Base-by-base conservation (phyloP, 1,140 invertebrate species). In the Papilio helenus region DNA sequence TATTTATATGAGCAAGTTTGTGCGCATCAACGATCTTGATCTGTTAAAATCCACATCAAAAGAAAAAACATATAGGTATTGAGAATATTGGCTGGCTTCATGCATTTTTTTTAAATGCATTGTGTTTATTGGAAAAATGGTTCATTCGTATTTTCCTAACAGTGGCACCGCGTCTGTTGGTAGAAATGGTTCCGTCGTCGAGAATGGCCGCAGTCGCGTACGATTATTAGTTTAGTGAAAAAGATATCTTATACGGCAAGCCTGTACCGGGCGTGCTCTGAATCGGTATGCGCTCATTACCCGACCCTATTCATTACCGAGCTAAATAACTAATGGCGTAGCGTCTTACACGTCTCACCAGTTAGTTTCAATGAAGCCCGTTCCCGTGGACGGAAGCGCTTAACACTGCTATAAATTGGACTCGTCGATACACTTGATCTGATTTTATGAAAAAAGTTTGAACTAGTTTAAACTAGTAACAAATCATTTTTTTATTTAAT, bases 271-370 rank as follows among this genome's bases (percentile, higher is more conserved):
- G 86, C 90, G 90, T 92, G 90, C 86, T 86, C 83, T 68, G 89
- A 91, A 93, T 92, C 86, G 86, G 85, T 85, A 88, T 87, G 87
- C 84, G 87, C 86, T 93, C 89, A 90, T 92, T 93, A 90, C 85
- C 83, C 84, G 86, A 81, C 89, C 87, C 88, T 89, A 88, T 89
- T 90, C 89, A 88, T 93, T 91, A 92, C 86, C 83, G 82, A 82
- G 76, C 86, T 88, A 87, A 89, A 87, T 90, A 89, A 90, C 84
- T 89, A 87, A 90, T 85, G 83, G 86, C 83, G 79, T 81, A 76
- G 65, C 86, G 85, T 83, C 84, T 86, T 86, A 85, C 85, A 83
- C 86, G 84, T 89, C 83, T 87, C 76, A 84, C 83, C 88, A 87
- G 86, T 90, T 88, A 87, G 88, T 89, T 90, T 85, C 87, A 88